A percentile compares a stretch with the other conserved stretches of the same genome.
Evolutionary conservation across 2,888 invertebrate species (phyloP).

Genomic region (Camptogramma bilineatum): DNA sequence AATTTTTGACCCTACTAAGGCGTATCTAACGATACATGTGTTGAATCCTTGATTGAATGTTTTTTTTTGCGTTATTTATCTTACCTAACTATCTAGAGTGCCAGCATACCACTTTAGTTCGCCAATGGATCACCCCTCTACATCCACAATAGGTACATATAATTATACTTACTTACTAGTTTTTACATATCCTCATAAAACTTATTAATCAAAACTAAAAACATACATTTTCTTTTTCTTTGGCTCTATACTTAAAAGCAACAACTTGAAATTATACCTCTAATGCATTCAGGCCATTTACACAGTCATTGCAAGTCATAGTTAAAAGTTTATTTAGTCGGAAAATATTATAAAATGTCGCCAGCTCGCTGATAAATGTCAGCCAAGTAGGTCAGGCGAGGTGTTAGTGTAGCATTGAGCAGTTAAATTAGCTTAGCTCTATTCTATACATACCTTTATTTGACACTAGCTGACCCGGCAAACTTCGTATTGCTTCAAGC

Average conservation of each 20-base stretch:
- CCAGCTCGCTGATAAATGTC: constrained; percentile 65
- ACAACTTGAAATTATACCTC: background rate
- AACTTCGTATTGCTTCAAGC: too few species aligned
- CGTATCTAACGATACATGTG: too few species aligned
- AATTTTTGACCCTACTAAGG: too few species aligned
- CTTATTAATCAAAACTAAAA: too few species aligned
- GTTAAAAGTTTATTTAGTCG: constrained; percentile 49
- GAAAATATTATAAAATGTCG: constrained; percentile 58
- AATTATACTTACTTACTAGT: too few species aligned
- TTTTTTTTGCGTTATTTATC: too few species aligned
- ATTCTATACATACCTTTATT: constrained; percentile 10
- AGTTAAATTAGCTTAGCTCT: constrained; percentile 59
- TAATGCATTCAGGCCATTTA: constrained; percentile 16
- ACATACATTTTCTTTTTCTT: background rate
- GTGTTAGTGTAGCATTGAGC: constrained; percentile 59
- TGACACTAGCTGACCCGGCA: background rate
- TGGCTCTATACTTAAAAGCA: background rate
- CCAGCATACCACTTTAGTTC: too few species aligned
- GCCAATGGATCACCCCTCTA: too few species aligned
- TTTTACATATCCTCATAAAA: too few species aligned
- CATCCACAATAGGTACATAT: too few species aligned
- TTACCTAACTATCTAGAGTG: too few species aligned
- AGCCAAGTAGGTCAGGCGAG: constrained; percentile 67
- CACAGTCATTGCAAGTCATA: constrained; percentile 10
- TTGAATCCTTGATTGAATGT: too few species aligned